These are phyloP conservation scores for Metopolophium dirhodum DNA, from an alignment of 1,140 invertebrate species.

Conservation along the genomic window DNA sequence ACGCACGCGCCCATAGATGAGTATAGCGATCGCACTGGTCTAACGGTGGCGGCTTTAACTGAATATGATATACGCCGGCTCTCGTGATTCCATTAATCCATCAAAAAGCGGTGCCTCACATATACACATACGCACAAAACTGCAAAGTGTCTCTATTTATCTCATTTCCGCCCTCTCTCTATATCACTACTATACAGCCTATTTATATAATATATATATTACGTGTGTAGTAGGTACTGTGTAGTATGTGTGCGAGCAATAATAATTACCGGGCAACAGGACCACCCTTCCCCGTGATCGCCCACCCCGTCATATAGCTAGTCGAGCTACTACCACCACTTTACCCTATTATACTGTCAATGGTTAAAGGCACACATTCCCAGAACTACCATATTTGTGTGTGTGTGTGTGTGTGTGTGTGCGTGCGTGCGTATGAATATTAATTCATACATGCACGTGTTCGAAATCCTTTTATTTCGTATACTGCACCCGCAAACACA, in stretches of 20 bases:
- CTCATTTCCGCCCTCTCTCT: neutral
- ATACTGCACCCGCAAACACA: neutral
- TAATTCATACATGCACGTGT: neutral
- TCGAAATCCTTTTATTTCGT: neutral
- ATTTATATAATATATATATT: neutral
- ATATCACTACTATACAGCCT: too few species aligned
- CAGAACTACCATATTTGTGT: neutral
- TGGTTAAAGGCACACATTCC: neutral
- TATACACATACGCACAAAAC: neutral
- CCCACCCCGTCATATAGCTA: neutral
- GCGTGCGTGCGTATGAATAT: neutral
- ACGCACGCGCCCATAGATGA: neutral
- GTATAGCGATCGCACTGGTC: neutral
- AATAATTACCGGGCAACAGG: neutral
- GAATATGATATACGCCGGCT: neutral
- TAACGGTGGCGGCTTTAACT: neutral
- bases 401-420: neutral
- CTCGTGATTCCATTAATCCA: conserved; percentile 32
- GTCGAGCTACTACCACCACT: neutral
- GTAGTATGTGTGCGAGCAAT: neutral
- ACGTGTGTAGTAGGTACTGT: neutral
- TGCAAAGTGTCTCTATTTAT: conserved; percentile 30
- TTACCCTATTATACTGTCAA: neutral
- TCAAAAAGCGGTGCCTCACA: conserved; percentile 10
- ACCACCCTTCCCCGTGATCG: too few species aligned